Conservation (phyloP, 2,113 vertebrate species). For the Entomyzon cyanotis region DNA sequence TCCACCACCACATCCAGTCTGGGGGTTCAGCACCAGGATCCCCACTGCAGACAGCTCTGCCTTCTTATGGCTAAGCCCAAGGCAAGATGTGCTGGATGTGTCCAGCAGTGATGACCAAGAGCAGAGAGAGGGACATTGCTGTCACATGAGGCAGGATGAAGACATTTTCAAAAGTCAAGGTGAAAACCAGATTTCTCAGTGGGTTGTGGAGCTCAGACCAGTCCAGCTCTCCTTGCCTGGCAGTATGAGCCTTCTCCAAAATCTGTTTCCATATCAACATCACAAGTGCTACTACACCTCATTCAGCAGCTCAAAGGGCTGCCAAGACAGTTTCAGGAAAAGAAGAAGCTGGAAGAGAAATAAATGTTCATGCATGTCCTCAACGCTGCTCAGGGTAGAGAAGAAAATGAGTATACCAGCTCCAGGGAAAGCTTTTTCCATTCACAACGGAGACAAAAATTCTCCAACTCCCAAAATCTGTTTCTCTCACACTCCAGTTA, state of each 20-base stretch:
- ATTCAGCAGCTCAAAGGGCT: background rate
- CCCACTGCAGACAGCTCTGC: background rate
- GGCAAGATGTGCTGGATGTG: background rate
- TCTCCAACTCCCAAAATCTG: background rate
- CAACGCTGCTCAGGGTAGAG: fast-evolving
- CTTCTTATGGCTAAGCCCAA: background rate
- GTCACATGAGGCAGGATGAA: background rate
- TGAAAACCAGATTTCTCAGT: background rate
- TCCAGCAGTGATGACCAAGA: background rate
- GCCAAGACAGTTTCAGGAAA: background rate
- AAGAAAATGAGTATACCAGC: background rate
- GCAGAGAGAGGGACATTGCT: background rate
- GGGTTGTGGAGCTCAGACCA: background rate
- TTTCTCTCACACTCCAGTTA: background rate
- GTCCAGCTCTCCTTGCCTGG: background rate
- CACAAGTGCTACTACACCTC: background rate
- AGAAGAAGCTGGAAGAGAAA: background rate
- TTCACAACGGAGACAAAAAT: background rate
- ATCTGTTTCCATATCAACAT: background rate
- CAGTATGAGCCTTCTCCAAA: background rate
- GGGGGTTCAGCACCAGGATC: background rate
- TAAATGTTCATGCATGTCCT: background rate
- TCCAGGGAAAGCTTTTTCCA: background rate
- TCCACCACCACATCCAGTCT: background rate
- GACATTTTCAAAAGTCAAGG: background rate